A percentile compares a stretch with the other conserved stretches of the same genome.
Conservation (phyloP, 1,140 invertebrate species). For the Neodiprion lecontei region DNA sequence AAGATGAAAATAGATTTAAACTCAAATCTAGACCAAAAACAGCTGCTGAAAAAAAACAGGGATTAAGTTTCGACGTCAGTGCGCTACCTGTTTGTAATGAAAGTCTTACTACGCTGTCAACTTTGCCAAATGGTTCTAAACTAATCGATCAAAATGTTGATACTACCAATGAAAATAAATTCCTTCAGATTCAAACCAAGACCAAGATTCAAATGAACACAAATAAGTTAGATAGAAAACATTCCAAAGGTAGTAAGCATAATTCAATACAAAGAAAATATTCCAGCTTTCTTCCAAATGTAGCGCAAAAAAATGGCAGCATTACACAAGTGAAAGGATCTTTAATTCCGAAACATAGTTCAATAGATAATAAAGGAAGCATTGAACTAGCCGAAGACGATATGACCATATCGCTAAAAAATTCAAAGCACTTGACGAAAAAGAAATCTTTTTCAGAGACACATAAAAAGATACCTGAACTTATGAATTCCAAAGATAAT, state of each 20-base stretch:
- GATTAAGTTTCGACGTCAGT: constrained; percentile 34
- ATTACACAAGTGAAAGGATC: background rate
- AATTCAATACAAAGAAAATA: background rate
- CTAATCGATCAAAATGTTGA: background rate
- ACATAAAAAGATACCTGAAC: background rate
- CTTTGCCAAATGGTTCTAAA: background rate
- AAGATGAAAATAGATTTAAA: constrained; percentile 18
- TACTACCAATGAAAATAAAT: background rate
- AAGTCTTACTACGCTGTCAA: background rate
- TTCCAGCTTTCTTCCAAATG: background rate
- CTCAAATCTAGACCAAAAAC: constrained; percentile 41
- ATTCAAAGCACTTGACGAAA: background rate
- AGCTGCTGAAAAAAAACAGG: constrained; percentile 44
- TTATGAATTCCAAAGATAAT: constrained; percentile 1
- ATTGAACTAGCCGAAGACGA: background rate
- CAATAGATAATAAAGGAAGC: background rate
- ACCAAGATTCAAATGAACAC: background rate
- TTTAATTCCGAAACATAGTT: background rate
- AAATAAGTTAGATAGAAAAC: constrained; percentile 2
- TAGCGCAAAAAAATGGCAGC: background rate
- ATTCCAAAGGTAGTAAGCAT: constrained; percentile 3
- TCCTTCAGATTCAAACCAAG: background rate
- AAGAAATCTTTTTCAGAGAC: background rate
- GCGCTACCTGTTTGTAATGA: background rate
- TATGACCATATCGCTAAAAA: background rate